These are phyloP conservation scores for Drosophila affinis DNA, from an alignment of 2,888 invertebrate species.

Conservation along the genomic window DNA sequence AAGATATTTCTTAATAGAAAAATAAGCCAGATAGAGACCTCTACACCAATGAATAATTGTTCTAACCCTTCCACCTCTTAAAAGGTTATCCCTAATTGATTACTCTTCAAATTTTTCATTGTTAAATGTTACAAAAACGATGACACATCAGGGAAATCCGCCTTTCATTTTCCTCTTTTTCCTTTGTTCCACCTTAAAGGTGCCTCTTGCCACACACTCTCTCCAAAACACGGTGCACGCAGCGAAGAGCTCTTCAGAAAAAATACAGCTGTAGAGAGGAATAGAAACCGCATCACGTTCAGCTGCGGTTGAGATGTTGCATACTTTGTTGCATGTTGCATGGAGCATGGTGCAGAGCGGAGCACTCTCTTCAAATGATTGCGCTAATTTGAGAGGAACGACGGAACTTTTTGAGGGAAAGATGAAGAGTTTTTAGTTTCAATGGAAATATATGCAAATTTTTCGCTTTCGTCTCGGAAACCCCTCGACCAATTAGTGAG, in stretches of 20 bases:
- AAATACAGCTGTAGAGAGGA: constrained; percentile 53
- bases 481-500: constrained; percentile 31
- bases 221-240: neutral
- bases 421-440: constrained; percentile 28
- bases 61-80: neutral
- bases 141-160: neutral
- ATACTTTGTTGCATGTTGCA: constrained; percentile 59
- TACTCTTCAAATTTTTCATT: neutral
- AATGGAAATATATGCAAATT: constrained; percentile 15
- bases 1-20: no score
- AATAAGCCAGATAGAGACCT: no score
- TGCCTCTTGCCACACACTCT: neutral
- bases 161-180: neutral
- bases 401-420: constrained; percentile 16
- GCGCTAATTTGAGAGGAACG: constrained; percentile 58
- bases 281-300: constrained; percentile 72
- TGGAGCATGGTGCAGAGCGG: constrained; percentile 27
- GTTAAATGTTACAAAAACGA: neutral
- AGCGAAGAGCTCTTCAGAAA: constrained; percentile 20
- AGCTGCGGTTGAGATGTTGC: constrained; percentile 67
- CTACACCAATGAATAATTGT: no score
- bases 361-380: constrained; percentile 49
- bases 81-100: neutral
- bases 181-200: neutral
- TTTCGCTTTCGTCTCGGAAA: neutral